Evolutionary conservation across 92 coral and sea anemone species (phyloP).

Genomic region (Actinernus sp.): DNA sequence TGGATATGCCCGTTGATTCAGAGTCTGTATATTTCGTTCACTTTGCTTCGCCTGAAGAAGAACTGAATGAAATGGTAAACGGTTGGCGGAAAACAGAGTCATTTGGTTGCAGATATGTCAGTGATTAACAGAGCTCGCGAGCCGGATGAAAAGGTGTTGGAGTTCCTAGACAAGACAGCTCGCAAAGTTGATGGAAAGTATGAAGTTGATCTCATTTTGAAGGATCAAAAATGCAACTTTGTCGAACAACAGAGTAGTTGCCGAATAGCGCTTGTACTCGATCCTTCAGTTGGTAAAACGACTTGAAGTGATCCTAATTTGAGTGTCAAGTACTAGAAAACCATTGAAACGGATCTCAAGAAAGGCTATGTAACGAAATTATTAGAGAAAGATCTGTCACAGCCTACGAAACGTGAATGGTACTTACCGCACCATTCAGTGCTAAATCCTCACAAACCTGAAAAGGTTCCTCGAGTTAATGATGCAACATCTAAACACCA

Average conservation of each 20-base stretch:
- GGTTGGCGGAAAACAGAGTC: slow-evolving; percentile 48
- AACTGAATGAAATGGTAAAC: slow-evolving; percentile 31
- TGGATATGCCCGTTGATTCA: slow-evolving; percentile 20
- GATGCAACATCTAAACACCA: slow-evolving; percentile 58
- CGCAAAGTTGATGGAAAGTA: slow-evolving; percentile 39
- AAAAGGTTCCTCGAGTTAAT: slow-evolving; percentile 41
- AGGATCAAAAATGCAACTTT: not conserved
- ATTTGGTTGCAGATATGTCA: slow-evolving; percentile 29
- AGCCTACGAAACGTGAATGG: slow-evolving; percentile 13
- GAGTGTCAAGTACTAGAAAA: slow-evolving; percentile 5
- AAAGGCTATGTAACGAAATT: slow-evolving; percentile 36
- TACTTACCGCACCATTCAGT: slow-evolving; percentile 36
- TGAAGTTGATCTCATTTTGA: slow-evolving; percentile 39
- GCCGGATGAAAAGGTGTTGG: slow-evolving; percentile 24
- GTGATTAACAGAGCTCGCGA: slow-evolving; percentile 12
- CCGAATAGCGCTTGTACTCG: no score
- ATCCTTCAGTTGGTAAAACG: slow-evolving; percentile 10
- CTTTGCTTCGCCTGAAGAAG: slow-evolving; percentile 19
- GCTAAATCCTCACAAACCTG: slow-evolving; percentile 40
- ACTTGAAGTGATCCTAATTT: slow-evolving; percentile 13
- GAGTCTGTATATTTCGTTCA: slow-evolving; percentile 22
- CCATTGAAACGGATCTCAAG: slow-evolving; percentile 40
- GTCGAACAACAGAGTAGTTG: slow-evolving; percentile 16
- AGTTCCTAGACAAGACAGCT: slow-evolving; percentile 16
- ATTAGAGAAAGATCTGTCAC: slow-evolving; percentile 19